Base-by-base conservation (phyloP, 2,888 invertebrate genomes). In the Agriotes lineatus region DNA sequence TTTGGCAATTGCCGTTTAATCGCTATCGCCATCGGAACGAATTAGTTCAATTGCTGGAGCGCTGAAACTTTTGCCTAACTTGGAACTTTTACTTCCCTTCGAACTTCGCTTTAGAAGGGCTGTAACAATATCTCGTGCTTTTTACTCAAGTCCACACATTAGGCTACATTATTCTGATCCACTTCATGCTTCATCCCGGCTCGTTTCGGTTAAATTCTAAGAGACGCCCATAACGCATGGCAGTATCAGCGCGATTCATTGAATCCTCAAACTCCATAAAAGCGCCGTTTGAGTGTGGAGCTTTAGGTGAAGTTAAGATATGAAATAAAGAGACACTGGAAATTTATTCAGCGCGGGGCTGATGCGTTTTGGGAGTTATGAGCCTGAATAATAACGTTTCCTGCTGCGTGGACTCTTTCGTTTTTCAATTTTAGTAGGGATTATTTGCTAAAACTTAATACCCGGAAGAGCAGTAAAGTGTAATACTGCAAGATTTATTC, bases 351-450 rank as follows among this genome's bases (percentile, higher is more conserved):
- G 52, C 52, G 33, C 52, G 18, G 18, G 33, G 52, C 18, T 52
- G 52, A 52, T 30, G 52, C 52, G 33, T 52, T 52, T 52, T 18
- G 52, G 52, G 52, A 52, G 52, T 52, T 33, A 52, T 52, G 52
- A 33, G 52, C 52, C 52, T 52, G 52, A 52, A 52, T 52, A 52
- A 52, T 52, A 48, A 52, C 52, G 52, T 52, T 52, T 52, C 52
- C 52, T 52, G 52, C 52, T 52, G 52, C 33, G 52, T 33, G 52
- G 52, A 52, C 52, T 25, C 33, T 33, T 52, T 52, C 52, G 52
- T 52, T 52, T 52, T 52, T 52, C 52, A 52, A 52, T 52, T 52
- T 52, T 33, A 52, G 52, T 33, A 25, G 33, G 52, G 52, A 52
- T 52, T 52, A 52, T 52, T 52, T 52, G 33, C 18, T 33, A 52